Evolutionary conservation across 2,797 vertebrate species (phyloP), one percentile per base, ranked within the genome.

Genomic region (Oceanodroma leucorhoa): DNA sequence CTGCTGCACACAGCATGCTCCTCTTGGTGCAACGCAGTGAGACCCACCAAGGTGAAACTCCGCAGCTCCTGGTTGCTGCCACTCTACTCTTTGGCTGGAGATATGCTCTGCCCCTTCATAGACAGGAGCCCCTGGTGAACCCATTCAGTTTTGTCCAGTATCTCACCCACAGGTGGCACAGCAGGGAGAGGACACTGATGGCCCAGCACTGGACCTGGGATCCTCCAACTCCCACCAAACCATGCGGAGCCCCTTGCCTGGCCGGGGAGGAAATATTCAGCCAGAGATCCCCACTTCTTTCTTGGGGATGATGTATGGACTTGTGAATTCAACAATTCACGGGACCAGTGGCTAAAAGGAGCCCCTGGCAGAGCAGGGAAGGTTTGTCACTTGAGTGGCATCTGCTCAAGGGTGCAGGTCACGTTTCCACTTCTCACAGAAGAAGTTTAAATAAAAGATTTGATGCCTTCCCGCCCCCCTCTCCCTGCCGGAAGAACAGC

Each of bases 361-460:
- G 14, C 19, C 21, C 21, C 29, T 83, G 79, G 48, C 58, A 90
- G 64, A 77, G 10, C 2, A 3, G 9, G 13, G 23, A 78, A 71
- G 53, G 32, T 22, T 89, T 70, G 43, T 64, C 58, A 41, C 40
- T 88, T 36, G 34, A 94, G 55, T 36, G 24, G 36, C 23, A 66
- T 24, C 54, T 86, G 57, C 73, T 93, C 54, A 75, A 83, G 54
- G n/a, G 67, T 82, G 51, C 19, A 10, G 67, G 48, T 93, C 92
- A 83, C 15, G 11, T 90, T 94, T 90, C 21, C 34, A 51, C 15
- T 92, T 19, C 21, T 48, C 60, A 55, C 8, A 62, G 81, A 87
- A 84, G 60, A 45, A 54, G 65, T 90, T 89, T 65, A 93, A 95
- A 81, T 90, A 84, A 84, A 92, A 89, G 58, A 79, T 90, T 61